Base-by-base conservation (phyloP, 2,797 vertebrate species). In the Micromesistius poutassou region DNA sequence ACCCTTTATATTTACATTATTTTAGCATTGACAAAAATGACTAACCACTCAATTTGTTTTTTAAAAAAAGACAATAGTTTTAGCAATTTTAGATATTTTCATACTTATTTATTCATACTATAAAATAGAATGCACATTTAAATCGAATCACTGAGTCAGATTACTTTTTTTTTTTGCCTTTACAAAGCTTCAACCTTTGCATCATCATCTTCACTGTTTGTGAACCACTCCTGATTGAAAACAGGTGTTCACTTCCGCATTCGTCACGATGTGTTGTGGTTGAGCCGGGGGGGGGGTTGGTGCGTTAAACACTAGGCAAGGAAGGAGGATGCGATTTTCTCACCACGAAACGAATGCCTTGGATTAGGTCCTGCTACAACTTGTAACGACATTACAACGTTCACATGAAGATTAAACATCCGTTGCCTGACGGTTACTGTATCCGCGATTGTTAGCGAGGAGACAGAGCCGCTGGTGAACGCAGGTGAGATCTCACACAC, bases 251-350 rank as follows among this genome's bases (percentile, higher is more conserved):
- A 74, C 35, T 5, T 33, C 22, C 1, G 1, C 1, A 28, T 31
- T 74, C 87, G 87, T 80, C 81, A 78, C 75, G 33, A 81, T 83
- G 81, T 83, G 31, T 1, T 72, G 71, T 68, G 77, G 71, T 78
- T 19, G 71, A 42, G 36, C 36, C 36, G 7, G 7, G 36, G 40
- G 7, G 36, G 40, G 40, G 40, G 40, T 42, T 16, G 40, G 40
- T 42, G 40, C 40, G 40, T 42, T 13, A 30, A 82, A 50, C 71
- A 19, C 25, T 36, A 7, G 73, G 46, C 40, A 16, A 35, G 31
- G 25, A 42, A 28, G 31, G 30, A 55, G 72, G 86, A 84, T 85
- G 84, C 77, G 14, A 62, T 42, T n/a, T 30, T 16, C 79, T 73
- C 25, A 70, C 66, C 19, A 22, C 55, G 55, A 62, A n/a, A 62